A percentile compares a stretch with the other conserved stretches of the same genome.
phyloP scores from a whole-genome alignment of 23 tunicate genomes.

The Pegea sp. region DNA sequence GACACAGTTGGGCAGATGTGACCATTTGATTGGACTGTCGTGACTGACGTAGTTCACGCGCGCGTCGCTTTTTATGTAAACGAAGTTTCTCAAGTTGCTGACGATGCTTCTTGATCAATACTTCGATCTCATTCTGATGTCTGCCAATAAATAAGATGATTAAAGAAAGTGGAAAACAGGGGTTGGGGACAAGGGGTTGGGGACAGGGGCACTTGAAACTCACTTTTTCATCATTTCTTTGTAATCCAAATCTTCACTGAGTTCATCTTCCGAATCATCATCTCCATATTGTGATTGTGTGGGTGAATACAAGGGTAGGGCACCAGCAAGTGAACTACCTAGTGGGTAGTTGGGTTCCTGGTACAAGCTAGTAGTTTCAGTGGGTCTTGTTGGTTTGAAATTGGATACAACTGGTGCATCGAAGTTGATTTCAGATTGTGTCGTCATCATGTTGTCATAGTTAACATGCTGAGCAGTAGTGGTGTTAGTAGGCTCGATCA shows the following conservation, averaged over 20 bases:
- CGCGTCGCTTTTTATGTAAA: constrained; percentile 30
- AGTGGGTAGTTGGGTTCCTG: background rate
- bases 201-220: no score
- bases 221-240: constrained; percentile 71
- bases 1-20: no score
- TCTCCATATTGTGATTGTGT: constrained; percentile 74
- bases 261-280: constrained; percentile 4
- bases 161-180: no score
- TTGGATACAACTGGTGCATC: constrained; percentile 2
- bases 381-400: constrained; percentile 1
- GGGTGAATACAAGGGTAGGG: constrained; percentile 49
- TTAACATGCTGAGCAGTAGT: background rate
- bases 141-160: constrained; percentile 26
- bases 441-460: background rate
- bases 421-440: background rate
- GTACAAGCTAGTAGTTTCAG: background rate
- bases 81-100: constrained; percentile 38
- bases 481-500: background rate
- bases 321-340: no score
- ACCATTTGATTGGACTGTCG: no score
- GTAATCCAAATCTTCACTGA: constrained; percentile 58
- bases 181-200: no score
- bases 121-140: constrained; percentile 70
- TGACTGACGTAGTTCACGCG: no score
- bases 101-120: constrained; percentile 43